These are phyloP conservation scores for Gonioctena quinquepunctata DNA, from an alignment of 1,140 invertebrate species.

Conservation along the genomic window DNA sequence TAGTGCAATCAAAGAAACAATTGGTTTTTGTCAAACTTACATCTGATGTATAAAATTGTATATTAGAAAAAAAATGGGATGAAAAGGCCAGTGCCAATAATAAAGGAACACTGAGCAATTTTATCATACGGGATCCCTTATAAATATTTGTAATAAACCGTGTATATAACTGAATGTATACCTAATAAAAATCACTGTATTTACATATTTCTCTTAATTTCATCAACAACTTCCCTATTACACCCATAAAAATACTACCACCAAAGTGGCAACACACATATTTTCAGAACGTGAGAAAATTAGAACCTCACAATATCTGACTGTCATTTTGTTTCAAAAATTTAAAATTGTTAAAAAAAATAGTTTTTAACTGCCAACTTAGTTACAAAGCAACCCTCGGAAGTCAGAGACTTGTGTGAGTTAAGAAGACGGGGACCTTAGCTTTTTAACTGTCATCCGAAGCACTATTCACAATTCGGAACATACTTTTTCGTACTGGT, in stretches of 20 bases:
- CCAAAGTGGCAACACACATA: too few species aligned
- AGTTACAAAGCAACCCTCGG: too few species aligned
- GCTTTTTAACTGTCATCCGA: too few species aligned
- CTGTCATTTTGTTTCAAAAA: too few species aligned
- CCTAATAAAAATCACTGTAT: slow-evolving; percentile 46
- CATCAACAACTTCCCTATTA: slow-evolving; percentile 8
- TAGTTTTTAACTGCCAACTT: too few species aligned
- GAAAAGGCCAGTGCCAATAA: slow-evolving; percentile 24
- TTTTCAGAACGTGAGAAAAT: too few species aligned
- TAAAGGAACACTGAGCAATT: slow-evolving; percentile 3
- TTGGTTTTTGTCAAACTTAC: slow-evolving; percentile 21
- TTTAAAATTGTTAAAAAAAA: too few species aligned
- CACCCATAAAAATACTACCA: neutral
- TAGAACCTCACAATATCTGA: too few species aligned
- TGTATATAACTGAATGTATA: slow-evolving; percentile 43
- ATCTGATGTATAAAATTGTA: slow-evolving; percentile 28
- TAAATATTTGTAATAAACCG: slow-evolving; percentile 33
- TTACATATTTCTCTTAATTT: slow-evolving; percentile 33
- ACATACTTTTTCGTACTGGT: too few species aligned
- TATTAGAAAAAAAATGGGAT: slow-evolving; percentile 22
- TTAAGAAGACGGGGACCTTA: too few species aligned
- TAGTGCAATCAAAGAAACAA: slow-evolving; percentile 32
- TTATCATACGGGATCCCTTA: slow-evolving; percentile 32
- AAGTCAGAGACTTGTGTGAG: too few species aligned
- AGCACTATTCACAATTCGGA: too few species aligned